phyloP scores from a whole-genome alignment of 2,113 vertebrate genomes.

The Glareola pratincola region DNA sequence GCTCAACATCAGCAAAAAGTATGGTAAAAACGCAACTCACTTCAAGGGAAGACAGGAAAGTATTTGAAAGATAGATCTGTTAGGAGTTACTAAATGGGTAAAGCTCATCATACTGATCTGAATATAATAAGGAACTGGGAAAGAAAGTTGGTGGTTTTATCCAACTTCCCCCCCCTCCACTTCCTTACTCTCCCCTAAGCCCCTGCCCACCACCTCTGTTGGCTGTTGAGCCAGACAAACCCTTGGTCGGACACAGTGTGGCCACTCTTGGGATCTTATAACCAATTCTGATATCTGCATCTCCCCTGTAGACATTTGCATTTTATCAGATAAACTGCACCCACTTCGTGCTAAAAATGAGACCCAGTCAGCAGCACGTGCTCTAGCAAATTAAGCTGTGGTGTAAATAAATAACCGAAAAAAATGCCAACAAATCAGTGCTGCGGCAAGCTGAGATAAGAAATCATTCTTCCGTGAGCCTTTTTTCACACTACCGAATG shows the following conservation, averaged over 20 bases:
- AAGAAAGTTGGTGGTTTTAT: background rate
- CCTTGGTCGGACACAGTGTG: background rate
- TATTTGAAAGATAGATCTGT: background rate
- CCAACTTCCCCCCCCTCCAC: background rate
- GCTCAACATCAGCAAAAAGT: background rate
- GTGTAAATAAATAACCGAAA: background rate
- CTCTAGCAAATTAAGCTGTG: background rate
- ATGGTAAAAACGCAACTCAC: background rate
- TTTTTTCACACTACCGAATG: background rate
- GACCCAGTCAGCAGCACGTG: background rate
- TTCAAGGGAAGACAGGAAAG: background rate
- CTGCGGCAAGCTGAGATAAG: background rate
- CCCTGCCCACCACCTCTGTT: background rate
- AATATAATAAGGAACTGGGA: background rate
- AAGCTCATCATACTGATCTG: background rate
- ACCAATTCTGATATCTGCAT: background rate
- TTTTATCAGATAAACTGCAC: background rate
- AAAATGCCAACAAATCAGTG: background rate
- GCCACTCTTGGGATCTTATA: background rate
- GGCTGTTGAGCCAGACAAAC: background rate
- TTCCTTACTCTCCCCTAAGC: background rate
- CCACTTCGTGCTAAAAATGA: background rate
- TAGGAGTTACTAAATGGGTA: background rate
- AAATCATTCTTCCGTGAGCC: background rate
- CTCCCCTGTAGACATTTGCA: background rate